Conservation (phyloP, 2,888 invertebrate genomes). For the Nomada fabriciana region DNA sequence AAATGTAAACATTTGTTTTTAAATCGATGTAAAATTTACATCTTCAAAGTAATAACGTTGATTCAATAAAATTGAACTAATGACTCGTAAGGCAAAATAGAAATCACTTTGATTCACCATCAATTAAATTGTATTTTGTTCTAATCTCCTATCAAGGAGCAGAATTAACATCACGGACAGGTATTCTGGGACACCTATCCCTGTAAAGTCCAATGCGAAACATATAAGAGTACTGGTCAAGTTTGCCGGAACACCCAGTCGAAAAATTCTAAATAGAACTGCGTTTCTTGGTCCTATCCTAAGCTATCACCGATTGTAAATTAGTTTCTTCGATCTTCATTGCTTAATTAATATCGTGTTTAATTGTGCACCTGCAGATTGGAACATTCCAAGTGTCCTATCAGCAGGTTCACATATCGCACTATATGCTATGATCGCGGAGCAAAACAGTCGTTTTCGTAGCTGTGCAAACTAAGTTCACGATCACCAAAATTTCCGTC, state of each 20-base stretch:
- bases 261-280: conserved; percentile 72
- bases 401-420: conserved; percentile 65
- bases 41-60: conserved; percentile 11
- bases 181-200: background rate
- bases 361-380: conserved; percentile 69
- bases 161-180: background rate
- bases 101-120: conserved; percentile 38
- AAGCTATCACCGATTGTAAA: conserved; percentile 77
- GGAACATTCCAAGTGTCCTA: conserved; percentile 62
- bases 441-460: conserved; percentile 72
- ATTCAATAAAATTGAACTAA: conserved; percentile 39
- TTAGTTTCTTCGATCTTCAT: conserved; percentile 76
- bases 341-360: conserved; percentile 78
- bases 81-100: conserved; percentile 36
- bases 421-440: conserved; percentile 71
- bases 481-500: conserved; percentile 4
- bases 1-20: conserved; percentile 15
- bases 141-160: conserved; percentile 27
- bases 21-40: conserved; percentile 30
- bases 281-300: conserved; percentile 72
- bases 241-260: conserved; percentile 64
- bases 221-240: conserved; percentile 65
- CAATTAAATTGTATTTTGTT: conserved; percentile 37
- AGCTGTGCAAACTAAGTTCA: conserved; percentile 50
- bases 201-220: conserved; percentile 55